These are phyloP conservation scores for Pelagia noctiluca DNA, from an alignment of 30 jellyfish, hydroid and myxozoan species.

Conservation along the genomic window DNA sequence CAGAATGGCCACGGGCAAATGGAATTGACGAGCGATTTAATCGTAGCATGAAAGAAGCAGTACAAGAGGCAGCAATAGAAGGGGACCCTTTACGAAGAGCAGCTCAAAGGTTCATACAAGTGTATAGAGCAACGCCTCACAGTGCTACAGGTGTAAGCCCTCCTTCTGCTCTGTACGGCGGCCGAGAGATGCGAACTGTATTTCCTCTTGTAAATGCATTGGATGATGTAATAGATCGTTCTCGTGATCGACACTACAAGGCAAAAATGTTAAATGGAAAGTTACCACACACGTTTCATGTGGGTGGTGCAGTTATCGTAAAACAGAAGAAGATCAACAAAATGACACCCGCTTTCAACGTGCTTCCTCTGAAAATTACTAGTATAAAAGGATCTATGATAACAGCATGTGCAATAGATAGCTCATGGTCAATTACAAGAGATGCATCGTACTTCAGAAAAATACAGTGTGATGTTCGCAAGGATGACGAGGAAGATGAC, in stretches of 20 bases:
- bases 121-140: slow-evolving; percentile 32
- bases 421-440: slow-evolving; percentile 13
- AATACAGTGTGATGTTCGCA: slow-evolving; percentile 8
- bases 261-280: background rate
- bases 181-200: slow-evolving; percentile 21
- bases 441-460: slow-evolving; percentile 16
- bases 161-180: slow-evolving; percentile 13
- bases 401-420: slow-evolving; percentile 13
- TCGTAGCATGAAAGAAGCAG: slow-evolving; percentile 13
- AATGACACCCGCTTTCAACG: background rate
- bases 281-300: slow-evolving; percentile 10
- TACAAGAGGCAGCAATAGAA: slow-evolving; percentile 10
- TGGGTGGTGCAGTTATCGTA: slow-evolving; percentile 21
- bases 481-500: slow-evolving; percentile 5
- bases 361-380: background rate
- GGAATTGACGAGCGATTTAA: slow-evolving; percentile 20
- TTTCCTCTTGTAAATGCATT: background rate
- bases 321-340: slow-evolving; percentile 14
- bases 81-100: background rate
- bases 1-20: slow-evolving; percentile 32
- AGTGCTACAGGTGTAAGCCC: slow-evolving; percentile 6
- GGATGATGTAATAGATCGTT: background rate
- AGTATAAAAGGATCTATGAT: slow-evolving; percentile 31
- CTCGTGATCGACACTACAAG: slow-evolving; percentile 9
- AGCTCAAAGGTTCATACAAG: slow-evolving; percentile 7